Base-by-base conservation (phyloP, 2,888 invertebrate species). In the Therioaphis trifolii region DNA sequence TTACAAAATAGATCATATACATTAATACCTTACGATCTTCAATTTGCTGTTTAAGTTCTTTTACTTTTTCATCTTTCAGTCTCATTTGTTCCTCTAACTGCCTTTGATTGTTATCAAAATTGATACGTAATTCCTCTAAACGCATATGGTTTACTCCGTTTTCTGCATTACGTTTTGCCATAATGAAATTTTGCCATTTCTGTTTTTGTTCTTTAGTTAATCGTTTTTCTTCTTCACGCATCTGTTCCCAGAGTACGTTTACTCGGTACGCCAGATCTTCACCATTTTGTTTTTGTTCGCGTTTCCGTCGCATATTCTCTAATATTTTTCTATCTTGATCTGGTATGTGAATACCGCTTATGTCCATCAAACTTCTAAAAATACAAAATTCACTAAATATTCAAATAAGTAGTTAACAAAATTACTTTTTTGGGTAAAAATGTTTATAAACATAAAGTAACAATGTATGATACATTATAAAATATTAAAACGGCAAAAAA, bases 271-370 rank as follows among this genome's bases (percentile, higher is more conserved):
- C 90, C n/a, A 91, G 88, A 69, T 88, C 88, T 76, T 90, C 89
- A 52, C 89, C 88, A 79, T 89, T 89, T 12, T 87, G 87, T 35
- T 90, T 89, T 68, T 90, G 89, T 58, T 90, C 89, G 86, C 90
- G 89, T 87, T 91, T 91, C 84, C 89, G 87, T 0, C 90, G 90
- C 86, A 91, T 88, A 0, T 89, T 89, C 1, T 90, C 89, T 52
- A 91, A 88, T 40, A 91, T 88, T 12, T 89, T 88, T 88, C 90
- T 90, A 85, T 91, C 91, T 35, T 89, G 88, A 86, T 91, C 90
- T 0, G 91, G 90, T 43, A 86, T 82, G 27, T 77, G 84, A 46
- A 78, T 55, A 18, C 58, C 61, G 40, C 85, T 84, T 4, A 85
- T 77, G 21, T 85, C 85, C 80, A 85, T 52, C 55, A 85, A 85